phyloP scores from a whole-genome alignment of 2,888 invertebrate species.

The Odontocolon sp. region DNA sequence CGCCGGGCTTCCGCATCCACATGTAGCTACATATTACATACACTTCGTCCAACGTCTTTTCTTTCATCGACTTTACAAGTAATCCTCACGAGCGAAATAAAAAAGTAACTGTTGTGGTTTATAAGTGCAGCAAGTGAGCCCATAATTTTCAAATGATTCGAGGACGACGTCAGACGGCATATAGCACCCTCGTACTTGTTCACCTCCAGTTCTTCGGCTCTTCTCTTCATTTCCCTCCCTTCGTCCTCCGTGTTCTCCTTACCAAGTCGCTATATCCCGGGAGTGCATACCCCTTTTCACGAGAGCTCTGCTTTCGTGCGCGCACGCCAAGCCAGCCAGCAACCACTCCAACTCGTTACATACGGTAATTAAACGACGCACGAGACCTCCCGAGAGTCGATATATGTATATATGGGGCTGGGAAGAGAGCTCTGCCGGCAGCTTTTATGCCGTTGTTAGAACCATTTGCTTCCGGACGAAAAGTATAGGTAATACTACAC shows the following conservation, averaged over 20 bases:
- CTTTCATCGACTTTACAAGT: not conserved
- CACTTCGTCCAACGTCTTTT: not conserved
- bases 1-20: not conserved
- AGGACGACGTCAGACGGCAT: conserved; percentile 71
- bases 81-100: too few species aligned
- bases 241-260: conserved; percentile 21
- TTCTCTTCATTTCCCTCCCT: conserved; percentile 25
- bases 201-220: conserved; percentile 11
- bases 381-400: conserved; percentile 71
- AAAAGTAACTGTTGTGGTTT: not conserved
- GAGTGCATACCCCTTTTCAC: conserved; percentile 37
- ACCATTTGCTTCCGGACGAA: conserved; percentile 62
- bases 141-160: conserved; percentile 72
- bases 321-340: conserved; percentile 72
- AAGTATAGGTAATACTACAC: conserved; percentile 43
- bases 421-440: conserved; percentile 48
- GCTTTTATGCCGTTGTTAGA: conserved; percentile 71
- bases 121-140: not conserved
- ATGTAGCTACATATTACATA: not conserved
- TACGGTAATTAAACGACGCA: conserved; percentile 80
- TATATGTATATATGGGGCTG: conserved; percentile 11
- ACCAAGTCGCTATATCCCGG: conserved; percentile 40
- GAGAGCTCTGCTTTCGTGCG: conserved; percentile 74
- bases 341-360: conserved; percentile 80
- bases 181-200: conserved; percentile 68